Base-by-base conservation (phyloP, 1,140 invertebrate species). In the Euwallacea similis region DNA sequence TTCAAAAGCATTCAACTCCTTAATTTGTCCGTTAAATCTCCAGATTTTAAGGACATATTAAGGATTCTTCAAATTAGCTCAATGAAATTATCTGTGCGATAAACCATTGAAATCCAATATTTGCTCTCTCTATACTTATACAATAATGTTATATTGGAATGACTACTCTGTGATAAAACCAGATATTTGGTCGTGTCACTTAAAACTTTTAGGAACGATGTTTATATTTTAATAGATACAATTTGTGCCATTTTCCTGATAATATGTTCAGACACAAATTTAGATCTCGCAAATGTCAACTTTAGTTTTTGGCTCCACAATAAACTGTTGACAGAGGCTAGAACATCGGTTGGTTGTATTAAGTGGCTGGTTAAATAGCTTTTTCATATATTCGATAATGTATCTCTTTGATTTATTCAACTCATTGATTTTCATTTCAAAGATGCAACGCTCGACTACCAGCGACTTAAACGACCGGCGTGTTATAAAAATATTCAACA, bases 201-300 rank as follows among this genome's bases (percentile, higher is more conserved):
- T 70, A 70, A 64, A 15, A 56, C 46, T 21, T 16, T 64, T 70
- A 70, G 61, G 68, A 70, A 70, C 68, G 47, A 11, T 46, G 21
- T 42, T 55, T 58, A 67, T 61, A 59, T 41, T 50, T 60, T 33
- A 16, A 61, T 54, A 58, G 44, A 62, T 46, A 10, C n/a, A n/a
- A 7, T 56, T 64, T 70, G 68, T 70, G 68, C 44, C 68, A 7
- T 54, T 70, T 70, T 64, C 64, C 61, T 64, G 68, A 70, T 70
- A 70, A 70, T 64, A 70, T 42, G 43, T 70, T 70, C 13, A 47
- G 68, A 70, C 68, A 70, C 68, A 70, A 70, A 64, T 58, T 7
- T 43, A 8, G 21, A 64, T 64, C 62, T 66, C 41, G 67, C 67
- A 54, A 43, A 42, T 62, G 67, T 69, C 67, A 69, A 69, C 11